Conservation (phyloP, 2,113 vertebrate genomes). For the Tragelaphus scriptus region DNA sequence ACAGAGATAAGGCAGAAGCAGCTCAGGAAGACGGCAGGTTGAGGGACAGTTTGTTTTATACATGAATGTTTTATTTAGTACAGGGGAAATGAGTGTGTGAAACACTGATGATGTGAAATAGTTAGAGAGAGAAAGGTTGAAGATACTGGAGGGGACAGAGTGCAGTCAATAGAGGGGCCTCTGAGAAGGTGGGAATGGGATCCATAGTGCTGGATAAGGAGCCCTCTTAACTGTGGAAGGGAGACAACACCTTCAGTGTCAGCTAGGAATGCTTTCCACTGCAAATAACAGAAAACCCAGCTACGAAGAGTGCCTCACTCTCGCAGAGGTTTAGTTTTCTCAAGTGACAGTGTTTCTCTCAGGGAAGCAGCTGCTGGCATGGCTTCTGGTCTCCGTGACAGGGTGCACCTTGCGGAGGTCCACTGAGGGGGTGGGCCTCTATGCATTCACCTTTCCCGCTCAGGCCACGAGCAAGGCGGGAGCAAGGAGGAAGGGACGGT, state of each 20-base stretch:
- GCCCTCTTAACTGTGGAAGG: not conserved
- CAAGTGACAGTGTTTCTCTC: not conserved
- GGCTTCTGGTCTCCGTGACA: not conserved
- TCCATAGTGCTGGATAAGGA: too few relatives aligned
- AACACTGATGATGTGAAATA: not conserved
- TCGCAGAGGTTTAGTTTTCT: not conserved
- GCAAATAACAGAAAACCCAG: not conserved
- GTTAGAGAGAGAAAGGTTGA: not conserved
- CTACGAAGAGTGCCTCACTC: not conserved
- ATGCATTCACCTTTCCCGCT: not conserved
- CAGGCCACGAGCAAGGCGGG: not conserved
- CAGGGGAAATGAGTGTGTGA: not conserved
- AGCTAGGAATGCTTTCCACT: not conserved
- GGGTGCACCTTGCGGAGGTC: accelerated
- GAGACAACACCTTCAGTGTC: too few relatives aligned
- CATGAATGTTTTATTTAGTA: not conserved
- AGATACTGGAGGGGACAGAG: not conserved
- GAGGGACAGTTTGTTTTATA: not conserved
- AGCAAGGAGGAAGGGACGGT: not conserved
- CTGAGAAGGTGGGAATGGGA: not conserved
- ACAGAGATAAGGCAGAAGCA: not conserved
- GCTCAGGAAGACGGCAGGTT: not conserved
- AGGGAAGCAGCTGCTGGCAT: not conserved
- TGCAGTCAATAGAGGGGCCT: not conserved
- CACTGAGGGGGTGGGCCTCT: not conserved